Percentiles rank a stretch among this genome's conserved stretches.
Evolutionary conservation across 1,140 invertebrate genomes (phyloP).

Genomic region (Zaprionus lachaisei): DNA sequence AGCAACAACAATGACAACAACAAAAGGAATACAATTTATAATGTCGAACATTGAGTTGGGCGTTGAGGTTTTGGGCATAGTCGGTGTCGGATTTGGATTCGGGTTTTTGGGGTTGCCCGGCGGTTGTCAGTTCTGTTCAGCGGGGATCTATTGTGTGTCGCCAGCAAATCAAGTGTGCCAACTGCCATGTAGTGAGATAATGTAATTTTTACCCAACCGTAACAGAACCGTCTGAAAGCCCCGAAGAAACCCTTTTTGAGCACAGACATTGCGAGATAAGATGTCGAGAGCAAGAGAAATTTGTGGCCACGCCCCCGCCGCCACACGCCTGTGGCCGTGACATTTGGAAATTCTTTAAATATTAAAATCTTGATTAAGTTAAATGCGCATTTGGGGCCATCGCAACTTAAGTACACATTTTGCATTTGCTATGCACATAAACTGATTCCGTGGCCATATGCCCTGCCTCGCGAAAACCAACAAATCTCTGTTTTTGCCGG

Average conservation of each 20-base stretch:
- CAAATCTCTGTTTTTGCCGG: constrained; percentile 60
- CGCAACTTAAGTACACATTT: constrained; percentile 63
- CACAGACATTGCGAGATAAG: constrained; percentile 26
- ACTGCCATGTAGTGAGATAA: constrained; percentile 69
- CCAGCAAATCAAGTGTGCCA: constrained; percentile 75
- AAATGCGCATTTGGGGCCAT: constrained; percentile 75
- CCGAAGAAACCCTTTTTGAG: constrained; percentile 57
- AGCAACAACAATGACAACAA: background rate
- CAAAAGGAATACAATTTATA: constrained; percentile 48
- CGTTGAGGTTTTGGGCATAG: constrained; percentile 1
- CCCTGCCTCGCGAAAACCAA: constrained; percentile 25
- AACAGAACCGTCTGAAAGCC: constrained; percentile 36
- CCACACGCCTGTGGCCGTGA: constrained; percentile 13
- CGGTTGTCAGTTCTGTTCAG: constrained; percentile 12
- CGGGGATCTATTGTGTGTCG: constrained; percentile 66
- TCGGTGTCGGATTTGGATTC: background rate
- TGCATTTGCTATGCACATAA: constrained; percentile 58
- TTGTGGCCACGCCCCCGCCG: constrained; percentile 17
- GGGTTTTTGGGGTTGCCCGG: constrained; percentile 2
- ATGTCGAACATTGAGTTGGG: constrained; percentile 28
- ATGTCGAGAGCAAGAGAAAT: constrained; percentile 19
- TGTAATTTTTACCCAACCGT: constrained; percentile 64
- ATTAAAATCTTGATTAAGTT: constrained; percentile 83
- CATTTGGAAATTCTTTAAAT: constrained; percentile 79
- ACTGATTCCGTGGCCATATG: constrained; percentile 45